Evolutionary conservation across 2,797 vertebrate species (phyloP), one percentile per base, ranked within the genome.

Genomic region (Bucorvus abyssinicus): DNA sequence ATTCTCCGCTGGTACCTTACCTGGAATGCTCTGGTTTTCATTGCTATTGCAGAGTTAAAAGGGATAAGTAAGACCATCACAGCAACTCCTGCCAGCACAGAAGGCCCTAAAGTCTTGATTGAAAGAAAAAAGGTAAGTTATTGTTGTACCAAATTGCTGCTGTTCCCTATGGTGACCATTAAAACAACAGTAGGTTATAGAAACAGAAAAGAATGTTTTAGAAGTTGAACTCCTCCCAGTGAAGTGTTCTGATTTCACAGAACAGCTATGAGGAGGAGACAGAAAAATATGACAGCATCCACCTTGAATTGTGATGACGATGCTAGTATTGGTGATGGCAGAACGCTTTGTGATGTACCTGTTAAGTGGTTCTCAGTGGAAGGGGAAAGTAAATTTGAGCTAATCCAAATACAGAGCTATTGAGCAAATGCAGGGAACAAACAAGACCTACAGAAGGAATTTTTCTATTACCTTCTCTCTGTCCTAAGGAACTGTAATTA

Each of bases 11-110:
- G 32, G n/a, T 26, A 61, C 94, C 78, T 96, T 93, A 99, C 99
- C 98, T 99, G 99, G 89, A 98, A 99, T 5, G 98, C 92, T 78
- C 98, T 98, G 44, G 98, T 99, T 97, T 99, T 99, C 96, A 99
- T 97, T 59, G 99, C 99, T 45, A 99, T 99, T 53, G 98, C 98
- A 19, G 98, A 98, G 32, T 99, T 99, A 22, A 99, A 95, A 1
- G 99, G 99, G 87, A 99, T 99, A 69, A 99, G 97, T 93, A 99
- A 98, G 92, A 99, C 84, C 98, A 99, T 99, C 87, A 99, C 98
- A 3, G 98, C 99, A 18, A 99, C 98, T n/a, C 99, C 99, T 30
- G 99, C 99, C 91, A 99, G 96, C 32, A 99, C 97, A 7, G 99
- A 98, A 1, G 99, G 98, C n/a, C 99, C 99, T 32, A 99, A 98